These are phyloP conservation scores for Acrocephalus scirpaceus DNA, from an alignment of 2,797 vertebrate species.

Conservation along the genomic window DNA sequence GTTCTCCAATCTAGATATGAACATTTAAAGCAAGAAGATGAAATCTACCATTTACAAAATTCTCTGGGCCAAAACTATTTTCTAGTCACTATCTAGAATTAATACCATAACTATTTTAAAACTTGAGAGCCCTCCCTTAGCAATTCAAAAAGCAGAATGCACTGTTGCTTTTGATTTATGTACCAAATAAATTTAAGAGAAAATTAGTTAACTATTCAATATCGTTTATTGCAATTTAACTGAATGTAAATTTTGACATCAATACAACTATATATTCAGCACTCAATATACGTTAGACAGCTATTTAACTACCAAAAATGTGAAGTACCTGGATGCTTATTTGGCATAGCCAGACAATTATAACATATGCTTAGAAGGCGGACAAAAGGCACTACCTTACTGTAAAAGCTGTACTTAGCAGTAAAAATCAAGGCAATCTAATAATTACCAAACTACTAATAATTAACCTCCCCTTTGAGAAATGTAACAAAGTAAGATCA, in stretches of 20 bases:
- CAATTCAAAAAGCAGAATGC: not conserved
- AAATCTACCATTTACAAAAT: not conserved
- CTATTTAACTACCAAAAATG: conserved; percentile 12
- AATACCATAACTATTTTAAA: not conserved
- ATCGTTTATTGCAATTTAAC: not conserved
- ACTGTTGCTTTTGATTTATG: not conserved
- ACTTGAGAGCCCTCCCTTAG: not conserved
- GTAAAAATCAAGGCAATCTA: conserved; percentile 53
- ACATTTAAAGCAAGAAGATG: not conserved
- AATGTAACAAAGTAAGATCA: conserved; percentile 54
- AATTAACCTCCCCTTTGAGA: conserved; percentile 65
- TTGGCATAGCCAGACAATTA: not conserved
- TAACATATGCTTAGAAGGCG: not conserved
- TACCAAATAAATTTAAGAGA: not conserved
- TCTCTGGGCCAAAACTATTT: not conserved
- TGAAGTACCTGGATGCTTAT: not conserved
- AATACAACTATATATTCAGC: not conserved
- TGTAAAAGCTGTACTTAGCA: conserved; percentile 29
- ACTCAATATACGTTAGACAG: not conserved
- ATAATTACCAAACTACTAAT: conserved; percentile 49
- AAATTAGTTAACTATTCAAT: not conserved
- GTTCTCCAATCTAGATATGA: not conserved
- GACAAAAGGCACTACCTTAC: conserved; percentile 17
- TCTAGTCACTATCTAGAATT: not conserved
- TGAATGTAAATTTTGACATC: not conserved